Evolutionary conservation across 2,888 invertebrate genomes (phyloP).

Genomic region (Plutella xylostella): DNA sequence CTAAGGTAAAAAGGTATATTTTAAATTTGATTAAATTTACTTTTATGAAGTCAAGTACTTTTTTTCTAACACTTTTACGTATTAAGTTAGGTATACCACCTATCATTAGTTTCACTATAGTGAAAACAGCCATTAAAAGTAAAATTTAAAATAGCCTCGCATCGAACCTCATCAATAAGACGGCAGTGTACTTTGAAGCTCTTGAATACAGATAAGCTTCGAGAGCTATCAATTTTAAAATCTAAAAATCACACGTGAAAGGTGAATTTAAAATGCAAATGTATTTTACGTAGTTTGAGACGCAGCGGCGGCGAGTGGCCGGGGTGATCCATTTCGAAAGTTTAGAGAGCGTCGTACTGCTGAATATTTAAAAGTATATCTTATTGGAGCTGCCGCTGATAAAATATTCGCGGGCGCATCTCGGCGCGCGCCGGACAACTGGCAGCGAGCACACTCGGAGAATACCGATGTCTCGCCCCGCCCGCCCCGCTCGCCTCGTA

Average conservation of each 20-base stretch:
- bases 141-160: too few relatives aligned
- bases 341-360: constrained; percentile 11
- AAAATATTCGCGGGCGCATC: constrained; percentile 14
- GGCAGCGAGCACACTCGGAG: constrained; percentile 7
- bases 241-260: constrained; percentile 1
- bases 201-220: background rate
- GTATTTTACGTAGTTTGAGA: constrained; percentile 1
- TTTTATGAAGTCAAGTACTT: too few relatives aligned
- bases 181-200: too few relatives aligned
- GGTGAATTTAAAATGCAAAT: constrained; percentile 8
- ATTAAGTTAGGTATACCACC: too few relatives aligned
- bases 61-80: too few relatives aligned
- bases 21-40: too few relatives aligned
- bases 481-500: constrained; percentile 1
- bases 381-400: constrained; percentile 14
- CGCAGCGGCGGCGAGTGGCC: background rate
- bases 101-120: too few relatives aligned
- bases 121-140: too few relatives aligned
- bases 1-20: too few relatives aligned
- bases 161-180: too few relatives aligned
- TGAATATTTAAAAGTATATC: constrained; percentile 16
- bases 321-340: constrained; percentile 13
- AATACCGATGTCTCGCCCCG: constrained; percentile 8
- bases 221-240: constrained; percentile 4
- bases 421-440: constrained; percentile 8